Evolutionary conservation across 2,797 vertebrate species (phyloP).

Genomic region (Myiotriccus ornatus): DNA sequence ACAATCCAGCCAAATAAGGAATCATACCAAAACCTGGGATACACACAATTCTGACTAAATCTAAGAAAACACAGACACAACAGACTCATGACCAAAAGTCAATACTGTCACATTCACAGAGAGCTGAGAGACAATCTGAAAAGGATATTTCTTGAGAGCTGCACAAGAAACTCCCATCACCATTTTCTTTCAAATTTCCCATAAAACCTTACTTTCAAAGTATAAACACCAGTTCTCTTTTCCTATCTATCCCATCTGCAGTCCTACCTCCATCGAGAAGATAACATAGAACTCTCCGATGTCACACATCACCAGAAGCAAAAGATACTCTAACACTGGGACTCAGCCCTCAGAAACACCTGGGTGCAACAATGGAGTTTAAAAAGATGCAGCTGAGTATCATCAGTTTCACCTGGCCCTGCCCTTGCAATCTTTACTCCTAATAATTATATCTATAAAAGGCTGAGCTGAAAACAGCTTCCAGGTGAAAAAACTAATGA

Average conservation of each 20-base stretch:
- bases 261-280: rapidly evolving
- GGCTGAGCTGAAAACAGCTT: not conserved
- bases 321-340: rapidly evolving
- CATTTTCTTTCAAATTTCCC: not conserved
- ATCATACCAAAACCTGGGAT: not conserved
- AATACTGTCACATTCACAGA: not conserved
- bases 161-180: not conserved
- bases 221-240: not conserved
- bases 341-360: not conserved
- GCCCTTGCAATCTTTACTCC: not conserved
- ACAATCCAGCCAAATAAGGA: not conserved
- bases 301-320: not conserved
- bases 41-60: not conserved
- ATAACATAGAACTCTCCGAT: rapidly evolving
- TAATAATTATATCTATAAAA: not conserved
- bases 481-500: not conserved
- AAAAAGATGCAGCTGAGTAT: not conserved
- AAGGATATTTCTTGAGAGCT: rapidly evolving
- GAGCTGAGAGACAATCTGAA: not conserved
- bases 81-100: not conserved
- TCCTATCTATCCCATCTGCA: not conserved
- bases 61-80: not conserved
- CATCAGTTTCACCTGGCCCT: not conserved
- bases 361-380: not conserved
- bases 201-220: not conserved